A percentile compares a stretch with the other conserved stretches of the same genome.
Evolutionary conservation across 1,140 invertebrate genomes (phyloP).

Genomic region (Heliconius melpomene): DNA sequence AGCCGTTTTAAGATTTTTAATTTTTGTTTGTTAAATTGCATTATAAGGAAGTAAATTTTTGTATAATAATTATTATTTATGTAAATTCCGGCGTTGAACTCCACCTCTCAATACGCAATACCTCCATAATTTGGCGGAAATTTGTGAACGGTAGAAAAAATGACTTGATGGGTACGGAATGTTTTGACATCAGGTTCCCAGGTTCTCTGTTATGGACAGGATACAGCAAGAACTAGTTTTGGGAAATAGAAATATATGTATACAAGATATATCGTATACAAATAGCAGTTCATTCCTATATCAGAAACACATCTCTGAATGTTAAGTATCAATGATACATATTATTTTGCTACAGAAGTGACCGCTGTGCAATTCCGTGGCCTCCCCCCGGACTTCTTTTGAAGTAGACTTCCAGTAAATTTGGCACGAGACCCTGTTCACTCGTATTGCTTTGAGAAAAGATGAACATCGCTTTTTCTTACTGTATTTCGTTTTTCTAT

Average conservation of each 20-base stretch:
- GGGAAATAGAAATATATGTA: background rate
- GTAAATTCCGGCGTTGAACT: no score
- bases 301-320: background rate
- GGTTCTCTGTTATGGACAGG: no score
- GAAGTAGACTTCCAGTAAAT: conserved; percentile 59
- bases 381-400: conserved; percentile 53
- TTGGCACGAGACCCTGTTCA: conserved; percentile 48
- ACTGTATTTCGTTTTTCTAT: conserved; percentile 32
- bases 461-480: conserved; percentile 38
- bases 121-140: no score
- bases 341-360: conserved; percentile 19
- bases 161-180: no score
- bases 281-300: background rate
- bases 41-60: no score
- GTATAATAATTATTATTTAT: no score
- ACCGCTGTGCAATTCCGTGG: conserved; percentile 42
- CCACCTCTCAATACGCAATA: no score
- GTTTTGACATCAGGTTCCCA: no score
- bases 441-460: conserved; percentile 35
- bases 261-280: no score
- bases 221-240: background rate
- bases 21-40: no score
- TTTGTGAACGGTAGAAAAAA: no score
- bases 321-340: background rate
- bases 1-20: no score